Evolutionary conservation across 1,140 invertebrate genomes (phyloP), one percentile per base, ranked within the genome.

Genomic region (Platyura marginata): DNA sequence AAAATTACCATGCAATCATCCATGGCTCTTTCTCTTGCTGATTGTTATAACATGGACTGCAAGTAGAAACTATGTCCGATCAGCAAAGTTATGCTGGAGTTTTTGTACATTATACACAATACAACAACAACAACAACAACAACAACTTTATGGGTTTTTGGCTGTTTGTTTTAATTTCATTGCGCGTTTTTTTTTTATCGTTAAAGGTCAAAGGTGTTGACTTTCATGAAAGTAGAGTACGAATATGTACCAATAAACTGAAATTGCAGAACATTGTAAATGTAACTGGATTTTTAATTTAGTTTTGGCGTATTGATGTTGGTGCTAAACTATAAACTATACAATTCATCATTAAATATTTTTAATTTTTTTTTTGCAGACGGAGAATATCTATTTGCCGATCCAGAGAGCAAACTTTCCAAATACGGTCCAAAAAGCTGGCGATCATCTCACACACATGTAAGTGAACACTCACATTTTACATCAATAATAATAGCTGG

Each of bases 351-450:
- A 36, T 36, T 9, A n/a, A 43, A 36, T 2, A 39, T 34, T 42
- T 39, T 46, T 33, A 41, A 37, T 34, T 48, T 49, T 47, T 46
- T 51, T 53, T 51, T 79, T 81, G 23, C 72, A 93, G 89, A 90
- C 72, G 84, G 84, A 61, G 90, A 94, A 69, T 93, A 89, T 65
- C 73, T 93, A 44, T 96, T 96, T 67, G 76, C 91, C 56, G 87
- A 93, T 61, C 77, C 79, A 52, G 89, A 92, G 57, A 87, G 80
- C 68, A 95, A 94, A 67, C 70, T 96, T 52, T 88, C 83, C 54
- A 96, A 94, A 68, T 91, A 92, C 70, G 87, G 88, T 47, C 85
- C 89, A 51, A 94, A 94, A 66, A 84, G 81, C 64, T 94, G 90
- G 88, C 81, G 87, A 62, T 84, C 84, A 46, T 87, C 87, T 44